Conservation (phyloP, 2,113 vertebrate species). For the Thalassoma bifasciatum region DNA sequence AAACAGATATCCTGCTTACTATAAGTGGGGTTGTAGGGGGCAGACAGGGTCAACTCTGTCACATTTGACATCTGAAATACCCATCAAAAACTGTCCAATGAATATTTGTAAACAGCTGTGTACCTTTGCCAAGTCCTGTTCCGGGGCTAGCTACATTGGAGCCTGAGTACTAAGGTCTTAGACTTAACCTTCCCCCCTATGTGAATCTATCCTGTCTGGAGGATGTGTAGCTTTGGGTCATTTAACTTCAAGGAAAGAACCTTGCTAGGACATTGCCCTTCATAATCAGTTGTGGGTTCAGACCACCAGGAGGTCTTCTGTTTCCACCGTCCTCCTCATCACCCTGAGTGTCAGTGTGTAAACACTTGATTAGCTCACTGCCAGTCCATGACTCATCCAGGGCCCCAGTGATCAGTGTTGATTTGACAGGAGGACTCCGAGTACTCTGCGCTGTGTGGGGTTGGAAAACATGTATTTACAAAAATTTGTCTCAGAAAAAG, state of each 20-base stretch:
- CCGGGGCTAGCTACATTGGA: too few relatives aligned
- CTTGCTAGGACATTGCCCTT: neutral
- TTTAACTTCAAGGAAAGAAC: neutral
- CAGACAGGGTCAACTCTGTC: too few relatives aligned
- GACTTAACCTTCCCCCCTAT: neutral
- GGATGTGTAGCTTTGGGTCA: neutral
- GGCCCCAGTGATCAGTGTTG: conserved; percentile 44
- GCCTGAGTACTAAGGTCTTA: neutral
- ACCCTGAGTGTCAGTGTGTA: conserved; percentile 19
- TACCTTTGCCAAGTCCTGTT: too few relatives aligned
- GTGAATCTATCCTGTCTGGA: neutral
- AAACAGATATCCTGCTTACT: too few relatives aligned
- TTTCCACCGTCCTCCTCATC: conserved; percentile 1
- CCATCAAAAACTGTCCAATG: too few relatives aligned
- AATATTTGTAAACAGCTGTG: too few relatives aligned
- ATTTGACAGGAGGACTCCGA: conserved; percentile 16
- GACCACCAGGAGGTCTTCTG: conserved; percentile 21
- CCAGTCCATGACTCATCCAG: conserved; percentile 28
- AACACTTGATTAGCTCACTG: conserved; percentile 55
- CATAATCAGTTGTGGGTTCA: conserved; percentile 18
- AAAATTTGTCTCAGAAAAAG: neutral
- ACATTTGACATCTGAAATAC: too few relatives aligned
- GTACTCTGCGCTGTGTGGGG: conserved; percentile 34
- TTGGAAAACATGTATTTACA: conserved; percentile 31
- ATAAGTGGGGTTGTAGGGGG: too few relatives aligned